Conservation (phyloP, 2,888 invertebrate genomes). For the Nemotelus nigrinus region DNA sequence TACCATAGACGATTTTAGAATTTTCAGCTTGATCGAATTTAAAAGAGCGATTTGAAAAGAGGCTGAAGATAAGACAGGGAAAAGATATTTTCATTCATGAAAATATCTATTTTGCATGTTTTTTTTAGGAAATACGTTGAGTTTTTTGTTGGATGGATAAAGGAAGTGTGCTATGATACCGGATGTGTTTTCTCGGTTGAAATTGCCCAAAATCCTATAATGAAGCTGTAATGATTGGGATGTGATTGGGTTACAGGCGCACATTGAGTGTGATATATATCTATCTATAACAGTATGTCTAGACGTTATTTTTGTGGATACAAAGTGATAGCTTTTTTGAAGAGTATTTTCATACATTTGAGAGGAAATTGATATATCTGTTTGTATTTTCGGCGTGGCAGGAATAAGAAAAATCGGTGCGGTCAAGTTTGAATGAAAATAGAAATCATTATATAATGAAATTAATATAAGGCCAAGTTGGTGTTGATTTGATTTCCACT, state of each 20-base stretch:
- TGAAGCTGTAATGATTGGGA: conserved; percentile 19
- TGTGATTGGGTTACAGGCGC: conserved; percentile 23
- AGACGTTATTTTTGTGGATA: no score
- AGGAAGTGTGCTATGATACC: conserved; percentile 26
- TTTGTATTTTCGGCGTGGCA: no score
- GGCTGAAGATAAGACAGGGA: background rate
- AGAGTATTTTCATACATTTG: no score
- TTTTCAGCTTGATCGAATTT: conserved; percentile 39
- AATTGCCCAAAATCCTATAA: conserved; percentile 30
- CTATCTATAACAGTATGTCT: no score
- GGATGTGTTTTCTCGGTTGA: conserved; percentile 26
- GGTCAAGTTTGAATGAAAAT: no score
- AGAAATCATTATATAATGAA: no score
- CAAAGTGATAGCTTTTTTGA: no score
- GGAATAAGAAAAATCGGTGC: no score
- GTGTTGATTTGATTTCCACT: no score
- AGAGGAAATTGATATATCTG: no score
- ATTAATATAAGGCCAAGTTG: no score
- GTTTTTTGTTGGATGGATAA: background rate
- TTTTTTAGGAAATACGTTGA: background rate
- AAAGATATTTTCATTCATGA: conserved; percentile 34
- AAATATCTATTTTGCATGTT: conserved; percentile 25
- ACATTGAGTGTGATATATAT: no score
- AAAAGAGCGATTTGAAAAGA: conserved; percentile 34
- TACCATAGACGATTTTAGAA: conserved; percentile 27